Evolutionary conservation across 1,140 invertebrate genomes (phyloP).

Genomic region (Elymnias hypermnestra): DNA sequence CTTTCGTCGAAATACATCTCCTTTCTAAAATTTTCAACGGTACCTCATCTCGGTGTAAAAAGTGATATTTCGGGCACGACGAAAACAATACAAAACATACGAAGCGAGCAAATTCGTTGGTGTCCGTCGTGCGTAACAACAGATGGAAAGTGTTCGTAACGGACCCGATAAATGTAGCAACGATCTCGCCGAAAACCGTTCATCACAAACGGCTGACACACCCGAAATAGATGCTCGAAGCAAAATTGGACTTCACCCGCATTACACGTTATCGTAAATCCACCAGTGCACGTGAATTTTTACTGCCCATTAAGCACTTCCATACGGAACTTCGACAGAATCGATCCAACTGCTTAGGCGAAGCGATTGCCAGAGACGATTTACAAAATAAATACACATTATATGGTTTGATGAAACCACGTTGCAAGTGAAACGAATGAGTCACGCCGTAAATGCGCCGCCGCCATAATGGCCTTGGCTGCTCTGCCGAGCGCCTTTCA

Average conservation of each 20-base stretch:
- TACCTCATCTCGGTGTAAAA: constrained; percentile 13
- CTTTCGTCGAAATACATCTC: neutral
- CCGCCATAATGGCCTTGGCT: too few relatives aligned
- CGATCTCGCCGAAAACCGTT: constrained; percentile 51
- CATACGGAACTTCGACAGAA: constrained; percentile 23
- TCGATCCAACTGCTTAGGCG: constrained; percentile 14
- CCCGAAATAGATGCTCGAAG: constrained; percentile 22
- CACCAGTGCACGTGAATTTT: constrained; percentile 34
- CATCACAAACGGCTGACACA: constrained; percentile 28
- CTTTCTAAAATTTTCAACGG: neutral
- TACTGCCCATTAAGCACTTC: constrained; percentile 47
- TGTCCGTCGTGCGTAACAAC: constrained; percentile 2
- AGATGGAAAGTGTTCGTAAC: constrained; percentile 38
- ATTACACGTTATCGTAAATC: constrained; percentile 44
- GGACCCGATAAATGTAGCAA: constrained; percentile 32
- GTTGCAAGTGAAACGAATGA: too few relatives aligned
- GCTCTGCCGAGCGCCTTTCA: too few relatives aligned
- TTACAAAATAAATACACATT: constrained; percentile 15
- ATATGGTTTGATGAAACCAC: too few relatives aligned
- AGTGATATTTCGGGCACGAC: constrained; percentile 16
- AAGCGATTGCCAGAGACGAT: constrained; percentile 7
- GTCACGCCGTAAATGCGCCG: too few relatives aligned
- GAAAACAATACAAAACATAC: constrained; percentile 38
- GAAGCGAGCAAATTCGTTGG: constrained; percentile 25
- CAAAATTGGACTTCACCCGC: constrained; percentile 38